Base-by-base conservation (phyloP, 2,797 vertebrate genomes). In the Masticophis lateralis region DNA sequence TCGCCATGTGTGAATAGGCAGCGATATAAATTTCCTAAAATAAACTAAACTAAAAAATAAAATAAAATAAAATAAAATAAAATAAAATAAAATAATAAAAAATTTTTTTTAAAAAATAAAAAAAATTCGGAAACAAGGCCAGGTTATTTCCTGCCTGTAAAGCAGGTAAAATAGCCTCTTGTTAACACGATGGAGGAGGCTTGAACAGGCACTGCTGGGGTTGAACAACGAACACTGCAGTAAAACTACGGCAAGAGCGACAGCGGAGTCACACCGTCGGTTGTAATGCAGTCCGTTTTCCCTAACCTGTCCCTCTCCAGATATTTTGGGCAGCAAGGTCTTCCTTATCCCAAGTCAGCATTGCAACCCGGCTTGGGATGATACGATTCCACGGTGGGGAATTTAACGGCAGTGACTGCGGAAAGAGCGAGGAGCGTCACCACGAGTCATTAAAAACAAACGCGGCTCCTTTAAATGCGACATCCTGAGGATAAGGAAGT, bases 401-500 rank as follows among this genome's bases (percentile, higher is more conserved):
- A 57, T 57, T 12, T 57, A 57, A 88, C 1, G 86, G n/a, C 53
- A 10, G 20, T 18, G 55, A 57, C 53, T 87, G 55, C 53, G 8
- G 55, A 55, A 56, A 32, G 27, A 37, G 87, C 5, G 18, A 55
- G 12, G 43, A 18, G 89, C 16, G 18, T 18, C 51, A 32, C 16
- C 59, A 11, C 16, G 25, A 27, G 12, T 2, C 32, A 43, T 14
- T 14, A 1, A 47, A 86, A 87, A 27, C 14, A n/a, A 13, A 37
- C 8, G 14, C 14, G 86, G 10, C 32, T 47, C 90, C 95, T 96
- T 95, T 95, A 95, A 96, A 57, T 16, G 0, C 0, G 2, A 25
- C 2, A 20, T 0, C 1, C 2, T 0, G 5, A 47, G 74, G 0
- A 0, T 0, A 66, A 57, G 22, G 0, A 1, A 57, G 0, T 1